These are phyloP conservation scores for Rhodeus uyekii DNA, from an alignment of 2,797 vertebrate genomes.

Conservation along the genomic window DNA sequence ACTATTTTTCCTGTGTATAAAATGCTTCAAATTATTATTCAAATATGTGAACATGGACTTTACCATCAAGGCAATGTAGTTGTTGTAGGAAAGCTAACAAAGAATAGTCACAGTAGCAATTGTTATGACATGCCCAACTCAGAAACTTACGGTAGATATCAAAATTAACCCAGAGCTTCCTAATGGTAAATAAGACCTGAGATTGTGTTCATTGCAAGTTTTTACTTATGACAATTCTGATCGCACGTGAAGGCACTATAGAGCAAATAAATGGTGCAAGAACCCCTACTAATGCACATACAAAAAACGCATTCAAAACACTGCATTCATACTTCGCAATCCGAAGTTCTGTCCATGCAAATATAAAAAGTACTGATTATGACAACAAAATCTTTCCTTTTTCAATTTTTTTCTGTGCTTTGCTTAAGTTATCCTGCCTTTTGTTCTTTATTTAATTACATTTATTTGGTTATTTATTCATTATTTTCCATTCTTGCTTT, in stretches of 20 bases:
- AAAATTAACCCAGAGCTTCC: not conserved
- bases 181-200: not conserved
- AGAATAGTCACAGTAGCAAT: too few species aligned
- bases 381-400: not conserved
- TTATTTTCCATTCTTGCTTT: not conserved
- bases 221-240: not conserved
- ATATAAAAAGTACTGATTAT: not conserved
- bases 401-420: not conserved
- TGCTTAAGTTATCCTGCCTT: not conserved
- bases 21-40: too few species aligned
- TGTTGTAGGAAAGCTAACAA: too few species aligned
- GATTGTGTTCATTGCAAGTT: not conserved
- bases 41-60: too few species aligned
- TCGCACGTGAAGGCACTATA: not conserved
- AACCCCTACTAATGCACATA: not conserved
- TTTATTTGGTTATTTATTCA: not conserved
- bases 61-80: too few species aligned
- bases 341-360: not conserved
- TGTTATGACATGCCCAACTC: too few species aligned
- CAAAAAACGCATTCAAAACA: not conserved
- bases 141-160: not conserved
- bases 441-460: not conserved
- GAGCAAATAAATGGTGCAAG: not conserved
- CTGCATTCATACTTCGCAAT: not conserved
- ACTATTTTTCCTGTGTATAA: too few species aligned